Evolutionary conservation across 53 echinoderm and acorn worm species (phyloP).

Genomic region (Holothuria scabra): DNA sequence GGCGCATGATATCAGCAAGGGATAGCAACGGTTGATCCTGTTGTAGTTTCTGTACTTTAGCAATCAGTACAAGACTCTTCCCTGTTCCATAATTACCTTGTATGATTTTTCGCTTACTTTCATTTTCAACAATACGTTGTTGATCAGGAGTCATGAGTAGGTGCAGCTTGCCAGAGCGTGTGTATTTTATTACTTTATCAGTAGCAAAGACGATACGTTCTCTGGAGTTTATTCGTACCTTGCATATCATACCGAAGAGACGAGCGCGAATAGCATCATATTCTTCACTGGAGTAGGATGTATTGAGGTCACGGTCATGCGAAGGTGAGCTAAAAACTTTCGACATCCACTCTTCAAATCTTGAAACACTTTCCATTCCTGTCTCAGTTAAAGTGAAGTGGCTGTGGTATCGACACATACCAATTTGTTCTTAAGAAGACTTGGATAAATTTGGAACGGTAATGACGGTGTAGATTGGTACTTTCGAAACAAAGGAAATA

Average conservation of each 20-base stretch:
- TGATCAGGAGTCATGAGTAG: slow-evolving; percentile 14
- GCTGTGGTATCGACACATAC: slow-evolving; percentile 13
- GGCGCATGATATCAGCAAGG: slow-evolving; percentile 13
- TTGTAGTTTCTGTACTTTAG: not conserved
- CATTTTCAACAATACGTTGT: not conserved
- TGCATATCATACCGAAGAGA: slow-evolving; percentile 4
- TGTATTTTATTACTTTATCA: not conserved
- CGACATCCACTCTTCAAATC: not conserved
- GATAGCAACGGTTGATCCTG: not conserved
- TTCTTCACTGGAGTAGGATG: not conserved
- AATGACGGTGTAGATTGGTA: not conserved
- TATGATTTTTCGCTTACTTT: not conserved
- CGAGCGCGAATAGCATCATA: not conserved
- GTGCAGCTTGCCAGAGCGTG: not conserved
- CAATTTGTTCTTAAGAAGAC: not conserved
- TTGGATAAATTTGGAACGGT: slow-evolving; percentile 1
- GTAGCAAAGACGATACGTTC: not conserved
- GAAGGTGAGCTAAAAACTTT: not conserved
- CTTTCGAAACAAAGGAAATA: not conserved
- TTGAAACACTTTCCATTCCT: not conserved
- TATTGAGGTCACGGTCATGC: not conserved
- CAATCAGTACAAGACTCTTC: slow-evolving; percentile 12
- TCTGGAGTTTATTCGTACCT: not conserved
- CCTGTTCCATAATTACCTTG: slow-evolving; percentile 17
- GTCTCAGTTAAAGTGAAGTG: not conserved